phyloP scores from a whole-genome alignment of 2,888 invertebrate genomes.

The Andrena praecox region DNA sequence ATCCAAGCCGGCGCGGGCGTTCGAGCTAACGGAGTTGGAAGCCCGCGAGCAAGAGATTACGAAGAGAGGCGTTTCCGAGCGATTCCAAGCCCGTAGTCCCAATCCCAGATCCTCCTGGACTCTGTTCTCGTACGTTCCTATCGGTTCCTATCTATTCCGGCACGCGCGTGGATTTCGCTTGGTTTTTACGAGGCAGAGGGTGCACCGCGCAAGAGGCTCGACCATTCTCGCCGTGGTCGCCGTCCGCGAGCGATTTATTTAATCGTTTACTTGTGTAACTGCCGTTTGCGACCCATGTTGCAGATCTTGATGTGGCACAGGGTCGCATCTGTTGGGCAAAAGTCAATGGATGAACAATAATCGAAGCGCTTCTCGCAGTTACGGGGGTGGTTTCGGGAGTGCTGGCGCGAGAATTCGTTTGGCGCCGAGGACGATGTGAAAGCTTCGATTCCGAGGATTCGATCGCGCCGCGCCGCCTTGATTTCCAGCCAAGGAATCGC shows the following conservation, averaged over 20 bases:
- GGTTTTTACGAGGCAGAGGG: conserved; percentile 24
- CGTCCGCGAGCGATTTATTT: conserved; percentile 28
- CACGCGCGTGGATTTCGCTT: conserved; percentile 26
- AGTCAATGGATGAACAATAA: background rate
- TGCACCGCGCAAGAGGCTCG: conserved; percentile 47
- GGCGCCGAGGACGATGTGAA: conserved; percentile 52
- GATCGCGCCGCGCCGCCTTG: conserved; percentile 15
- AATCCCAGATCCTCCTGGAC: background rate
- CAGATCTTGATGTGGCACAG: conserved; percentile 90
- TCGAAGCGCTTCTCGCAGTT: too few relatives aligned
- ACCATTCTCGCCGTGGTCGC: conserved; percentile 46
- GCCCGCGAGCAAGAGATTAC: background rate
- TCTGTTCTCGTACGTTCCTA: background rate
- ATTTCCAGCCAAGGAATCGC: conserved; percentile 42
- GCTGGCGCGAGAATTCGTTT: conserved; percentile 15
- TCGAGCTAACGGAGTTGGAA: background rate
- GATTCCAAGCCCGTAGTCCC: background rate
- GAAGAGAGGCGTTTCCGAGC: background rate
- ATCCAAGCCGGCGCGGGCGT: too few relatives aligned
- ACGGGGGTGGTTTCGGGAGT: background rate
- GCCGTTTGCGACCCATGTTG: conserved; percentile 89
- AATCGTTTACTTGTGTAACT: conserved; percentile 69
- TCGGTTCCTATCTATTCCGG: background rate
- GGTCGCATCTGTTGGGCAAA: conserved; percentile 87
- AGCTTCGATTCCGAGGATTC: conserved; percentile 16